Conservation (phyloP, 2,797 vertebrate genomes). For the Octomys mimax region DNA sequence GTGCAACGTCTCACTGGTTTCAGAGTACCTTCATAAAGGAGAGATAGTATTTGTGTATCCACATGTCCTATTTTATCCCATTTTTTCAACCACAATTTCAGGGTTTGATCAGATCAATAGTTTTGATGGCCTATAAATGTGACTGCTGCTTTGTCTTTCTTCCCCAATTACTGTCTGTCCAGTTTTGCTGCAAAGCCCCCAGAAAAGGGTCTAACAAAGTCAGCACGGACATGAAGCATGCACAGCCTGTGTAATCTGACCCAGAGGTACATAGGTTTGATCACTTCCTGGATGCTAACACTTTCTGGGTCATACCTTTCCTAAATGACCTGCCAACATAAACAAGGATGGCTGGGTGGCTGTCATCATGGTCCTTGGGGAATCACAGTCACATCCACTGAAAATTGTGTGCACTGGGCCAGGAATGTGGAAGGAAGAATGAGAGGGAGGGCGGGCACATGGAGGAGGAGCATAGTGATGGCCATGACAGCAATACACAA, state of each 20-base stretch:
- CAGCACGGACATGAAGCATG: not conserved
- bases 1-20: not conserved
- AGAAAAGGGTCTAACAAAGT: not conserved
- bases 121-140: not conserved
- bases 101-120: not conserved
- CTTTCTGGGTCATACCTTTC: not conserved
- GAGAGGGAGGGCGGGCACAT: not conserved
- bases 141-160: not conserved
- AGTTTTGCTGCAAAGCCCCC: not conserved
- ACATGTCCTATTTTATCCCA: not conserved
- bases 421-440: not conserved
- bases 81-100: not conserved
- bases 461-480: not conserved
- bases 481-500: not conserved
- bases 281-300: not conserved
- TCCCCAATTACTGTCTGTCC: not conserved
- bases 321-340: not conserved
- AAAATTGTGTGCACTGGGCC: not conserved
- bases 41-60: not conserved
- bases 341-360: not conserved
- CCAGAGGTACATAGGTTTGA: not conserved
- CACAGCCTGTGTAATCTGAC: not conserved
- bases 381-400: not conserved
- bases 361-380: not conserved
- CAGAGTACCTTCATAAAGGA: not conserved